phyloP scores from a whole-genome alignment of 2,797 vertebrate genomes.

The Myotis planiceps region DNA sequence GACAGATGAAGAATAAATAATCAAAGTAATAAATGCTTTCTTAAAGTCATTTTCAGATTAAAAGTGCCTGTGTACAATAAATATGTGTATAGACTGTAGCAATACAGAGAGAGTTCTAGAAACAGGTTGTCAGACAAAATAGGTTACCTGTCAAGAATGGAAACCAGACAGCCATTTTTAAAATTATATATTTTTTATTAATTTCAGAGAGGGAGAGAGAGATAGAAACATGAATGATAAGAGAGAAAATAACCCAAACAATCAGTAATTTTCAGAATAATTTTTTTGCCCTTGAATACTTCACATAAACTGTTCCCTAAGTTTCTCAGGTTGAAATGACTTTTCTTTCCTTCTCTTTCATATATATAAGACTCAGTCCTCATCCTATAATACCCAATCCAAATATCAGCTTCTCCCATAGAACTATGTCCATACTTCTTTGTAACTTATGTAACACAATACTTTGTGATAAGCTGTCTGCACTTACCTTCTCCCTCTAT shows the following conservation, averaged over 20 bases:
- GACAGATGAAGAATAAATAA: not conserved
- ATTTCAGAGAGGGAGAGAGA: too few species aligned
- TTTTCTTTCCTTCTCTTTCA: not conserved
- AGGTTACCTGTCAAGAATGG: not conserved
- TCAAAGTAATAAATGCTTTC: not conserved
- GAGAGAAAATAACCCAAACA: not conserved
- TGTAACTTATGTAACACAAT: not conserved
- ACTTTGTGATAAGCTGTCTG: not conserved
- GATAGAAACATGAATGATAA: not conserved
- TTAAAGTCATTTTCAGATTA: not conserved
- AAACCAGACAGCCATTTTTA: not conserved
- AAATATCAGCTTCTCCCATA: not conserved
- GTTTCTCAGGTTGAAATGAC: not conserved
- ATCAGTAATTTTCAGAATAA: not conserved
- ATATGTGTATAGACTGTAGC: not conserved
- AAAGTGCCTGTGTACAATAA: not conserved
- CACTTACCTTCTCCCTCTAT: not conserved
- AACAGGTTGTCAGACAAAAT: not conserved
- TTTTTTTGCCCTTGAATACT: not conserved
- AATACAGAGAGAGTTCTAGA: conserved; percentile 3
- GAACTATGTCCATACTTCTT: not conserved
- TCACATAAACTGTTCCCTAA: not conserved
- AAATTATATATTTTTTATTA: not conserved
- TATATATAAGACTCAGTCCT: not conserved
- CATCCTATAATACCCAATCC: not conserved